A percentile compares a stretch with the other conserved stretches of the same genome.
Evolutionary conservation across 2,113 vertebrate genomes (phyloP).

Genomic region (Elgaria multicarinata): DNA sequence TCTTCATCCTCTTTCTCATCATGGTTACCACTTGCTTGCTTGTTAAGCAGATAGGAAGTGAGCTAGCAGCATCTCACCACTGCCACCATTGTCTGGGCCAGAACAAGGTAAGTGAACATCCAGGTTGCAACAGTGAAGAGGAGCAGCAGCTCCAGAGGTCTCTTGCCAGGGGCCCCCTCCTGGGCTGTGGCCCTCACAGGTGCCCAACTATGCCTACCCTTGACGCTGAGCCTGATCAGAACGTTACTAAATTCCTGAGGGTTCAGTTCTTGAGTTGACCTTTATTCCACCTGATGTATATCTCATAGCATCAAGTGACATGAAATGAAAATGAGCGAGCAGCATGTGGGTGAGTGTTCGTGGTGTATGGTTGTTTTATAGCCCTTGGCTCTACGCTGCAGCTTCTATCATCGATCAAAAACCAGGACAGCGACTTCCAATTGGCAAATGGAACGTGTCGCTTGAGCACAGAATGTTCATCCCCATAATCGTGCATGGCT

Average conservation of each 20-base stretch:
- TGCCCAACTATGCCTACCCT: too few relatives aligned
- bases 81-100: too few relatives aligned
- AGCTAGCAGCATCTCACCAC: too few relatives aligned
- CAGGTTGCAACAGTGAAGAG: too few relatives aligned
- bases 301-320: neutral
- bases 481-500: constrained; percentile 3
- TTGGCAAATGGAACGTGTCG: constrained; percentile 1
- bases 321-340: neutral
- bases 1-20: too few relatives aligned
- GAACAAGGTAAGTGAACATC: too few relatives aligned
- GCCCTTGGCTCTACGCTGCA: neutral
- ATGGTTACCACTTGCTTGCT: too few relatives aligned
- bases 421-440: neutral
- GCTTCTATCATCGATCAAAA: neutral
- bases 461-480: neutral
- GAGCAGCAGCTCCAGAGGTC: too few relatives aligned
- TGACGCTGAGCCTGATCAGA: too few relatives aligned
- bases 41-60: too few relatives aligned
- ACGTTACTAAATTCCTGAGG: neutral
- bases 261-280: neutral
- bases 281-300: neutral
- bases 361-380: neutral
- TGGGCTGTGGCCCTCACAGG: too few relatives aligned
- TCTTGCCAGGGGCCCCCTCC: too few relatives aligned
- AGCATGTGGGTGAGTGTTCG: neutral